These are phyloP conservation scores for Graphium colonna DNA, from an alignment of 2,888 invertebrate genomes.

Conservation along the genomic window DNA sequence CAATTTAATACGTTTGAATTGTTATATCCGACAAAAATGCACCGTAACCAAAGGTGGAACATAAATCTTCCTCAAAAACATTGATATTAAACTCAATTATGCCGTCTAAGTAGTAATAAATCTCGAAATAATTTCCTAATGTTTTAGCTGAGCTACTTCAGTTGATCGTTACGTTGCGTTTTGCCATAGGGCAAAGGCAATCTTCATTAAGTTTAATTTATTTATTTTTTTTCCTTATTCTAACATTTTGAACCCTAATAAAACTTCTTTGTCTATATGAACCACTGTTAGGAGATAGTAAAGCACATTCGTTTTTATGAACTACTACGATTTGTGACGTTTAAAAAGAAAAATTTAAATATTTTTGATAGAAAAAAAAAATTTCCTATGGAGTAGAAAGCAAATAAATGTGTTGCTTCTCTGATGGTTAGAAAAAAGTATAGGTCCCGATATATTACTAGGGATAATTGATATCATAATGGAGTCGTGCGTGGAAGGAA, in stretches of 20 bases:
- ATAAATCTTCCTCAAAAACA: conserved; percentile 71
- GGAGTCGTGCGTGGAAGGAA: too few relatives aligned
- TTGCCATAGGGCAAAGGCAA: conserved; percentile 57
- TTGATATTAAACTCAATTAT: conserved; percentile 57
- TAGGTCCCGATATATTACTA: too few relatives aligned
- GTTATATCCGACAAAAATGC: conserved; percentile 20
- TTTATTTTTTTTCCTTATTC: conserved; percentile 13
- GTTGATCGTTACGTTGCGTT: conserved; percentile 65
- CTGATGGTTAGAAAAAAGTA: too few relatives aligned
- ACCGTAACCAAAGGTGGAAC: conserved; percentile 51
- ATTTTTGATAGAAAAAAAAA: too few relatives aligned
- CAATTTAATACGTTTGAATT: conserved; percentile 2
- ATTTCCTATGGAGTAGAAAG: too few relatives aligned
- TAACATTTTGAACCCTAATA: conserved; percentile 4
- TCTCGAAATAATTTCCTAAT: conserved; percentile 66
- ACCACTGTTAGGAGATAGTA: background rate
- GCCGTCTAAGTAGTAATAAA: conserved; percentile 66
- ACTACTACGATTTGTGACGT: background rate
- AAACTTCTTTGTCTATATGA: background rate
- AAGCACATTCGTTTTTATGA: background rate
- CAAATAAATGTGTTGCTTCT: too few relatives aligned
- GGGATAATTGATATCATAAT: too few relatives aligned
- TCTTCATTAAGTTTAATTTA: conserved; percentile 59
- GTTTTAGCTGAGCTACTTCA: conserved; percentile 70
- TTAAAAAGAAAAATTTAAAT: too few relatives aligned